A percentile compares a stretch with the other conserved stretches of the same genome.
Evolutionary conservation across 2,113 vertebrate genomes (phyloP).

Genomic region (Pitta sordida): DNA sequence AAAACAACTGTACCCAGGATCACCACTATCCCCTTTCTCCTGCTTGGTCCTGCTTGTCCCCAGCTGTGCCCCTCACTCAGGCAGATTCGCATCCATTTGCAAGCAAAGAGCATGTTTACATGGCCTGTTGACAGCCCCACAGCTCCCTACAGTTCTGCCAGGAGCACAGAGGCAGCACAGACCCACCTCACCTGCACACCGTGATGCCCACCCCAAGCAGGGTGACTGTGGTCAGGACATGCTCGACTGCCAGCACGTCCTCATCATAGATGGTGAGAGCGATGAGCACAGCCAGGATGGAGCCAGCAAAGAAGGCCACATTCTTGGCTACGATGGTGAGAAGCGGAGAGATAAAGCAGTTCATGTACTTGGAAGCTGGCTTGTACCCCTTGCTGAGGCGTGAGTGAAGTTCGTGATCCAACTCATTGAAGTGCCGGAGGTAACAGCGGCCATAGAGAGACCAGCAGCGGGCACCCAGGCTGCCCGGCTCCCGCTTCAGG

Average conservation of each 20-base stretch:
- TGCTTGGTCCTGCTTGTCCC: not conserved
- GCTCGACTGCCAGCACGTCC: conserved; percentile 92
- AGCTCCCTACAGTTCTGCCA: not conserved
- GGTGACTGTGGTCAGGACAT: conserved; percentile 93
- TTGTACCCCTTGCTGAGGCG: conserved; percentile 97
- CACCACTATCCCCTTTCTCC: not conserved
- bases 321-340: conserved; percentile 96
- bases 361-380: conserved; percentile 98
- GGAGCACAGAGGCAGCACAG: not conserved
- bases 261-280: conserved; percentile 97
- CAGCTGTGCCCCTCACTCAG: not conserved
- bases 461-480: conserved; percentile 95
- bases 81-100: not conserved
- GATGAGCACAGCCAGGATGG: conserved; percentile 94
- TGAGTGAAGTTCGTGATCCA: conserved; percentile 94
- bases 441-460: conserved; percentile 97
- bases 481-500: conserved; percentile 94
- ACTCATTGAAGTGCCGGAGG: conserved; percentile 95
- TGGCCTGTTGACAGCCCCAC: not conserved
- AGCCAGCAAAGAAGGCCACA: conserved; percentile 94
- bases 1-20: not conserved
- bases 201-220: conserved; percentile 94
- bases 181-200: conserved; percentile 86
- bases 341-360: conserved; percentile 94
- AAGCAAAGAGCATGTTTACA: not conserved